These are phyloP conservation scores for Osmerus eperlanus DNA, from an alignment of 2,113 vertebrate genomes.

Conservation along the genomic window DNA sequence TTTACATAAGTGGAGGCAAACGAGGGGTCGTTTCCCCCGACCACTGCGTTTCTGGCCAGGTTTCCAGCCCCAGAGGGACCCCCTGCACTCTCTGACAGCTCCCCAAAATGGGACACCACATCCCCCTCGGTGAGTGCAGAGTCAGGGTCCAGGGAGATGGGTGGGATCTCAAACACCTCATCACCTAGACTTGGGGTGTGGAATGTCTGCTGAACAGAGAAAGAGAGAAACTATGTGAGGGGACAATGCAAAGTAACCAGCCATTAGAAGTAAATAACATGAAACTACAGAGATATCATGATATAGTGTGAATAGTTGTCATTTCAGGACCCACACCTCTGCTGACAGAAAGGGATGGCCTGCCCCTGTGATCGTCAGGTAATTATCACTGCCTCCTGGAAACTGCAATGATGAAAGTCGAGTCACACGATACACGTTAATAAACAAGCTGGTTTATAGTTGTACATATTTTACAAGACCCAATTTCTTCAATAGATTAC, in stretches of 20 bases:
- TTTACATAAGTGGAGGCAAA: slow-evolving; percentile 76
- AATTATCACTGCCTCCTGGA: slow-evolving; percentile 81
- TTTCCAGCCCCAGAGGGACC: slow-evolving; percentile 66
- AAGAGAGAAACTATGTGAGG: background rate
- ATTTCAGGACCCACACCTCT: slow-evolving; percentile 44
- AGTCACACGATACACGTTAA: too few relatives aligned
- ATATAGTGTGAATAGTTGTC: too few relatives aligned
- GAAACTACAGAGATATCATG: too few relatives aligned
- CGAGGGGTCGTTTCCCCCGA: slow-evolving; percentile 73
- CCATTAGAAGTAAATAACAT: too few relatives aligned
- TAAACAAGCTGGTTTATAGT: too few relatives aligned
- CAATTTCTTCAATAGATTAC: too few relatives aligned
- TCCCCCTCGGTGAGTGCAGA: slow-evolving; percentile 79
- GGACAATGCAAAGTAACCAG: too few relatives aligned
- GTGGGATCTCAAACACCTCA: slow-evolving; percentile 91
- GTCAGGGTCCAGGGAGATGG: slow-evolving; percentile 86
- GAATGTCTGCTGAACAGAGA: slow-evolving; percentile 75
- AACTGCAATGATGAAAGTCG: slow-evolving; percentile 66
- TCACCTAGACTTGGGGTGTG: slow-evolving; percentile 89
- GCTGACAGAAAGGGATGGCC: slow-evolving; percentile 82
- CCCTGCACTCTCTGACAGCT: slow-evolving; percentile 61
- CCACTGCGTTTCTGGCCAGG: slow-evolving; percentile 78
- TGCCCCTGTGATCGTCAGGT: slow-evolving; percentile 80
- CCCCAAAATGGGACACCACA: slow-evolving; percentile 81
- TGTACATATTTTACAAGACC: too few relatives aligned